phyloP scores from a whole-genome alignment of 2,888 invertebrate species.

The Flexamia atlantica region DNA sequence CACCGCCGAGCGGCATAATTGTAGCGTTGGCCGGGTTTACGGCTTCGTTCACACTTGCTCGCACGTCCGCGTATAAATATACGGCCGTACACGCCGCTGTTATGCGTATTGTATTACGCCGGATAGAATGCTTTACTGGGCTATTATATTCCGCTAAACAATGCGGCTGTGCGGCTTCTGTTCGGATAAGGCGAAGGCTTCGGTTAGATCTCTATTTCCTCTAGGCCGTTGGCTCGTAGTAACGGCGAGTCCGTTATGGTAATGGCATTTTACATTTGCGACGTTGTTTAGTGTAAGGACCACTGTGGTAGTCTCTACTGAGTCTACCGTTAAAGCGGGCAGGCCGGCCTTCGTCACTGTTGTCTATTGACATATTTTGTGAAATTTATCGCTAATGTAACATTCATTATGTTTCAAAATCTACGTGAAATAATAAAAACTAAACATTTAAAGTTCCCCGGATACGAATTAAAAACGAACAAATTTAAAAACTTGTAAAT shows the following conservation, averaged over 20 bases:
- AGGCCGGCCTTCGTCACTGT: too few relatives aligned
- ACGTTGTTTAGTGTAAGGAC: too few relatives aligned
- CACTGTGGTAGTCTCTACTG: too few relatives aligned
- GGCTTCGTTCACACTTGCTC: background rate
- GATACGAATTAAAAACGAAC: too few relatives aligned
- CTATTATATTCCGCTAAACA: constrained; percentile 39
- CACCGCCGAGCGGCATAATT: background rate
- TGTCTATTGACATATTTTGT: too few relatives aligned
- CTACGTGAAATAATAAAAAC: too few relatives aligned
- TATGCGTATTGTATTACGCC: constrained; percentile 27
- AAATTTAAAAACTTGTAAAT: too few relatives aligned
- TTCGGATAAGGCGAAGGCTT: background rate
- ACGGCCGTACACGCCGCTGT: background rate
- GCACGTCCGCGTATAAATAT: background rate
- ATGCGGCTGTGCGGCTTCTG: background rate
- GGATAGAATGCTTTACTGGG: constrained; percentile 22
- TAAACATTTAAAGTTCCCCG: too few relatives aligned
- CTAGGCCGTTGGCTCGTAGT: background rate
- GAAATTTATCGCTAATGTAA: too few relatives aligned
- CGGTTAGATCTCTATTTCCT: constrained; percentile 19
- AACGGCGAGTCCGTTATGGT: background rate
- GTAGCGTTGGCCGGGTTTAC: background rate
- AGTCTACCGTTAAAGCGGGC: too few relatives aligned
- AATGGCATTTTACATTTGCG: too few relatives aligned
- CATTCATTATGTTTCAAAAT: too few relatives aligned